Base-by-base conservation (phyloP, 2,797 vertebrate species). In the Taenioides sp. region DNA sequence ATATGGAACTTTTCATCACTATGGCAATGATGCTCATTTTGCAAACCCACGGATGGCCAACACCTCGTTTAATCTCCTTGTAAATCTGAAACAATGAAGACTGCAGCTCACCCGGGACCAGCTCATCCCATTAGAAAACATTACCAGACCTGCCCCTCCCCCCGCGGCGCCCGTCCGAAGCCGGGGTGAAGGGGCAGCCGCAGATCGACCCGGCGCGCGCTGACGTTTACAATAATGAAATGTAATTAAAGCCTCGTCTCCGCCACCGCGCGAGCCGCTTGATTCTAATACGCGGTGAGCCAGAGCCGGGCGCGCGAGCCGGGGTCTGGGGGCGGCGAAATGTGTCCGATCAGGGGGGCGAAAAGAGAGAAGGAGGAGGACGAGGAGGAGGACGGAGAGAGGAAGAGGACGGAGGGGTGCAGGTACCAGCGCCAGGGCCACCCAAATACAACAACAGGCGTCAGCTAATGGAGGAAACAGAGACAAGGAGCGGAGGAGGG, bases 221-320 rank as follows among this genome's bases (percentile, higher is more conserved):
- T 95, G 93, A 94, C 93, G 91, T 94, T 95, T 93, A 94, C 94
- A 94, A 91, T 94, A 93, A 95, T 94, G 91, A 92, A 90, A 92
- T 89, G 92, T 95, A 95, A 95, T 94, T 94, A 94, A 94, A 92
- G 88, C 82, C 73, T 50, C 73, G 89, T 89, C 89, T 83, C 1
- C 82, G 59, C 79, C 86, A 79, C 70, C 86, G 63, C 76, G 69
- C 79, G 65, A 17, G 68, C 71, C 82, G 40, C 85, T 93, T 93
- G 91, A 94, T 92, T 92, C 84, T 93, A 94, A 94, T 93, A 88
- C 84, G 89, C 80, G 86, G 88, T 92, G 90, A 93, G 90, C 86
- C 93, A 90, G 86, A 80, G 77, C 74, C 75, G 83, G 83, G 28
- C 3, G 28, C 28, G 5, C 3, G 28, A 28, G 79, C 73, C 79